These are phyloP conservation scores for Gambusia yucatana DNA, from an alignment of 2,797 vertebrate genomes.

Conservation along the genomic window DNA sequence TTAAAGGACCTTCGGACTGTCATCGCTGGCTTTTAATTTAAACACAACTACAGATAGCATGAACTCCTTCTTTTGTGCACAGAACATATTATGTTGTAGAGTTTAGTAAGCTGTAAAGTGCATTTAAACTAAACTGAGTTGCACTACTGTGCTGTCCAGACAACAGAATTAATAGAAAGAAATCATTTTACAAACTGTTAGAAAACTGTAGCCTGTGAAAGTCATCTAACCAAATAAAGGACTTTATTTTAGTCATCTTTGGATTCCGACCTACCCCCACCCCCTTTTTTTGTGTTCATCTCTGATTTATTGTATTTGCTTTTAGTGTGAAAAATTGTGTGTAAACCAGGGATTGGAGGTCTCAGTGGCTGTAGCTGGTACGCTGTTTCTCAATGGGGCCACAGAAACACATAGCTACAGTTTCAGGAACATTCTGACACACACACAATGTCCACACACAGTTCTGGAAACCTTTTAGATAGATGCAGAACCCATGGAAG, in stretches of 20 bases:
- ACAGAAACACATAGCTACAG: constrained; percentile 46
- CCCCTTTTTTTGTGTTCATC: not conserved
- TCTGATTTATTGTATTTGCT: not conserved
- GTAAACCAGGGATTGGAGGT: constrained; percentile 15
- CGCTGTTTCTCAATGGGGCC: constrained; percentile 9
- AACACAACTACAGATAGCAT: not conserved
- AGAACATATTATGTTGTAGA: not conserved
- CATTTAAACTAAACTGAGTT: not conserved
- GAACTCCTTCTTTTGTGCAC: not conserved
- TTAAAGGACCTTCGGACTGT: not conserved
- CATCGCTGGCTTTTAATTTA: not conserved
- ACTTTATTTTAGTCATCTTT: not conserved
- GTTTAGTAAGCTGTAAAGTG: not conserved
- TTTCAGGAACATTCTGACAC: constrained; percentile 52
- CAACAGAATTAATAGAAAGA: not conserved
- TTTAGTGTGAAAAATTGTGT: not conserved
- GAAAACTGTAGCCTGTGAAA: not conserved
- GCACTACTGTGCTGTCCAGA: not conserved
- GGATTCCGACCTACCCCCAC: not conserved
- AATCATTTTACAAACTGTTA: not conserved
- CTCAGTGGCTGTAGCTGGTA: constrained; percentile 26
- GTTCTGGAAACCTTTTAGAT: constrained; percentile 61
- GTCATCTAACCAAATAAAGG: not conserved
- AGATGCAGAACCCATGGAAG: not conserved
- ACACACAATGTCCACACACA: constrained; percentile 11